Evolutionary conservation across 2,113 vertebrate species (phyloP).

Genomic region (Beaufortia kweichowensis): DNA sequence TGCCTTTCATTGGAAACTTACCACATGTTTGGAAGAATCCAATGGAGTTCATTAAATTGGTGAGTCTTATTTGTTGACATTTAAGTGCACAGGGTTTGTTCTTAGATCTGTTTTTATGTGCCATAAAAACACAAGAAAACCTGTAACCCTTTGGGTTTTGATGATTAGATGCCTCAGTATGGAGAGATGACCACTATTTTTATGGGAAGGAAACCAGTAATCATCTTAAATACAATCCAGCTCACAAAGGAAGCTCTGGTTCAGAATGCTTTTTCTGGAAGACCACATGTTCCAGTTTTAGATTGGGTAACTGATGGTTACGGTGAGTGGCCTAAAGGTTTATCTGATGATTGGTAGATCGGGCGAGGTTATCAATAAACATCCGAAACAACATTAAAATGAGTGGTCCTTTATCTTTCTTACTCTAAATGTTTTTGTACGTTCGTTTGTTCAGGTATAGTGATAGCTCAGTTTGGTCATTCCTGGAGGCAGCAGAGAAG

Average conservation of each 20-base stretch:
- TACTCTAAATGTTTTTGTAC: not conserved
- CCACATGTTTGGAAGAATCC: constrained; percentile 32
- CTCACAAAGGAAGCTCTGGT: constrained; percentile 47
- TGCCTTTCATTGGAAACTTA: constrained; percentile 47
- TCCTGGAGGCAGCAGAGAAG: constrained; percentile 60
- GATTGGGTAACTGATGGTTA: constrained; percentile 44
- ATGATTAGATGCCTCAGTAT: constrained; percentile 41
- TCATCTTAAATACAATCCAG: constrained; percentile 44
- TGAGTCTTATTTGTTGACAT: constrained; percentile 10
- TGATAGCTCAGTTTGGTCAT: constrained; percentile 32
- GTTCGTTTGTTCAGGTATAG: constrained; percentile 44
- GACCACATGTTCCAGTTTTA: constrained; percentile 42
- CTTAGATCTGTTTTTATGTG: not conserved
- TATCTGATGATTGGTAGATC: too few species aligned
- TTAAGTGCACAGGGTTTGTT: not conserved
- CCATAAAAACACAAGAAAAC: too few species aligned
- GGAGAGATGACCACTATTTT: constrained; percentile 43
- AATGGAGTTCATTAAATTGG: constrained; percentile 17
- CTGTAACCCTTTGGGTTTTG: not conserved
- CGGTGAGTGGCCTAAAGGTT: constrained; percentile 49
- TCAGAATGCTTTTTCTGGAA: constrained; percentile 52
- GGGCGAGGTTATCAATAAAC: too few species aligned
- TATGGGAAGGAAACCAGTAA: constrained; percentile 30
- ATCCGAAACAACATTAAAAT: too few species aligned
- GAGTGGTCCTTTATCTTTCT: too few species aligned